Percentiles rank a stretch among this genome's conserved stretches.
phyloP scores from a whole-genome alignment of 2,888 invertebrate genomes.

The Buathra laborator region DNA sequence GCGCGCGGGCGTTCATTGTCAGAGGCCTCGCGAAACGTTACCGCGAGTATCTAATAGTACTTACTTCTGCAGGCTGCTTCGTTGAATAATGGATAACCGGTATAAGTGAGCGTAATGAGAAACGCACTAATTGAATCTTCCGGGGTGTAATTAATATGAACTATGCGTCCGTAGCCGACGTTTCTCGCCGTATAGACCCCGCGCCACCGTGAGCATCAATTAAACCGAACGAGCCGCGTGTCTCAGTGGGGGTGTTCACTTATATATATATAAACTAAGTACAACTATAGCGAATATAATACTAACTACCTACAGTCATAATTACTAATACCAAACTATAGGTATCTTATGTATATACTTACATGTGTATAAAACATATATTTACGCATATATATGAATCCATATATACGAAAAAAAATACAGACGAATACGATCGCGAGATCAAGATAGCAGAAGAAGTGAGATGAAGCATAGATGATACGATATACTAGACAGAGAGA shows the following conservation, averaged over 20 bases:
- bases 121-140: constrained; percentile 85
- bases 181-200: constrained; percentile 49
- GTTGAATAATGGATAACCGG: constrained; percentile 82
- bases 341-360: constrained; percentile 26
- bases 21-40: constrained; percentile 69
- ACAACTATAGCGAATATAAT: constrained; percentile 13
- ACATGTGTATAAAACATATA: not conserved
- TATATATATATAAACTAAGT: constrained; percentile 18
- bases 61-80: constrained; percentile 68
- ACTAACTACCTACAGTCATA: not conserved
- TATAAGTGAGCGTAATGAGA: constrained; percentile 84
- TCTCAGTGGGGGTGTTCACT: constrained; percentile 59
- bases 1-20: constrained; percentile 75
- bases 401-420: constrained; percentile 4
- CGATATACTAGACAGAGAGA: constrained; percentile 6
- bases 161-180: constrained; percentile 76
- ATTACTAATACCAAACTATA: not conserved
- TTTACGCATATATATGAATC: not conserved
- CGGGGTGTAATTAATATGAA: constrained; percentile 84
- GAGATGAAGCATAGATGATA: not conserved
- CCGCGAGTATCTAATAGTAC: constrained; percentile 61
- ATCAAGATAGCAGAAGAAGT: not conserved
- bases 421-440: constrained; percentile 16
- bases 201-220: constrained; percentile 77
- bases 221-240: constrained; percentile 74